phyloP scores from a whole-genome alignment of 30 jellyfish, hydroid and myxozoan genomes.

The Chironex yamaguchii region DNA sequence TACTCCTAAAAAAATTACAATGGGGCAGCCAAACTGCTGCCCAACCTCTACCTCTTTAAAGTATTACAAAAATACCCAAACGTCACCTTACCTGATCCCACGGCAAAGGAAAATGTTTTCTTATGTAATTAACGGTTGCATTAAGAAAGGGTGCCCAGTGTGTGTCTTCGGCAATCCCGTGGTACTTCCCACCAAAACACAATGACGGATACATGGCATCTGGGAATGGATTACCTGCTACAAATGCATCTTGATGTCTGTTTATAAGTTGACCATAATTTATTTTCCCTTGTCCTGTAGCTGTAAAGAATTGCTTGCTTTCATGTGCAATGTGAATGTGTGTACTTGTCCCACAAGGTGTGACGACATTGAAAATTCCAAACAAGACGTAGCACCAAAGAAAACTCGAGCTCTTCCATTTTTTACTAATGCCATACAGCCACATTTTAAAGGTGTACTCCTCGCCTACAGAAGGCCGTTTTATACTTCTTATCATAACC shows the following conservation, averaged over 20 bases:
- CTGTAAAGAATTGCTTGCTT: constrained; percentile 51
- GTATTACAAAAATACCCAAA: too few relatives aligned
- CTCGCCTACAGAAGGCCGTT: too few relatives aligned
- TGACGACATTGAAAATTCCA: too few relatives aligned
- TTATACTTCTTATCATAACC: too few relatives aligned
- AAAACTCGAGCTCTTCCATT: too few relatives aligned
- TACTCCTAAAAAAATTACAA: too few relatives aligned
- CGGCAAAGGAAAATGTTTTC: constrained; percentile 79
- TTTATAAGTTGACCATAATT: constrained; percentile 51
- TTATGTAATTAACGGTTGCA: constrained; percentile 83
- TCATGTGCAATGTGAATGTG: constrained; percentile 93
- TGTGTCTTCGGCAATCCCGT: constrained; percentile 83
- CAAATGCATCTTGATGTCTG: constrained; percentile 88
- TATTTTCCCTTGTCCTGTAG: constrained; percentile 12
- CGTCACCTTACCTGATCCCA: constrained; percentile 86
- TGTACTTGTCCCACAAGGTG: constrained; percentile 95
- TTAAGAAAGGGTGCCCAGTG: constrained; percentile 95
- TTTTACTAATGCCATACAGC: too few relatives aligned
- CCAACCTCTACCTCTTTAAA: too few relatives aligned
- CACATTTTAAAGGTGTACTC: too few relatives aligned
- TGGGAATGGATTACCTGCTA: constrained; percentile 94
- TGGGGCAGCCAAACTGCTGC: too few relatives aligned
- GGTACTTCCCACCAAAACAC: constrained; percentile 76
- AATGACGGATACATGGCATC: constrained; percentile 87
- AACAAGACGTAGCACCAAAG: too few relatives aligned